Percentiles rank a stretch among this genome's conserved stretches.
Conservation (phyloP, 1,140 invertebrate species). For the Linepithema humile region DNA sequence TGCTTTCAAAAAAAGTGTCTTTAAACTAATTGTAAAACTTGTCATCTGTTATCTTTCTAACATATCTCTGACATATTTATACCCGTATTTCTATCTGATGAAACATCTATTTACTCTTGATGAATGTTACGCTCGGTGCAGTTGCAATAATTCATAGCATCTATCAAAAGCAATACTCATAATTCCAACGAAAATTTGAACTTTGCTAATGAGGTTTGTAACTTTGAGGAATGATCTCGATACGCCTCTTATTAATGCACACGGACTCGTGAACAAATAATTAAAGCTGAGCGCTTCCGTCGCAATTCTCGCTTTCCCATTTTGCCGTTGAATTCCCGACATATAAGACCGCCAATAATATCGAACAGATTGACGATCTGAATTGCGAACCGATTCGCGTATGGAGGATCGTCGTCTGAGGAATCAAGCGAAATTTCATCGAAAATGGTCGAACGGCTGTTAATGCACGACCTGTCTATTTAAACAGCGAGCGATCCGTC, state of each 20-base stretch:
- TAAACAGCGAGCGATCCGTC: not conserved
- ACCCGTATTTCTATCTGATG: not conserved
- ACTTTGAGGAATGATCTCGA: conserved; percentile 20
- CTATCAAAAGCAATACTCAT: conserved; percentile 5
- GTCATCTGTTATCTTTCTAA: not conserved
- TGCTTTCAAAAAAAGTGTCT: not conserved
- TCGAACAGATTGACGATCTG: not conserved
- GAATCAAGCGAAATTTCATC: not conserved
- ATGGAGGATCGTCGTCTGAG: conserved; percentile 9
- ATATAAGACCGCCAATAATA: not conserved
- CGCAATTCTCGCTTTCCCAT: not conserved
- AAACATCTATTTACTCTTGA: not conserved
- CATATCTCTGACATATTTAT: not conserved
- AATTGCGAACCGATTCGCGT: conserved; percentile 31
- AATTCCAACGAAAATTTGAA: conserved; percentile 29
- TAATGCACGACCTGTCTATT: not conserved
- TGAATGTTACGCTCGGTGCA: not conserved
- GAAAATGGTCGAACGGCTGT: not conserved
- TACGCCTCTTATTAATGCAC: conserved; percentile 19
- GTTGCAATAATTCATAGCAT: not conserved
- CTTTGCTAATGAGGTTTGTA: not conserved
- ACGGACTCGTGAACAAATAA: conserved; percentile 17
- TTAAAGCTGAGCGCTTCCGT: not conserved
- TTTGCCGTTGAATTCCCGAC: not conserved
- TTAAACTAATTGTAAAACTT: not conserved